Evolutionary conservation across 2,797 vertebrate genomes (phyloP).

Genomic region (Crocidura indochinensis): DNA sequence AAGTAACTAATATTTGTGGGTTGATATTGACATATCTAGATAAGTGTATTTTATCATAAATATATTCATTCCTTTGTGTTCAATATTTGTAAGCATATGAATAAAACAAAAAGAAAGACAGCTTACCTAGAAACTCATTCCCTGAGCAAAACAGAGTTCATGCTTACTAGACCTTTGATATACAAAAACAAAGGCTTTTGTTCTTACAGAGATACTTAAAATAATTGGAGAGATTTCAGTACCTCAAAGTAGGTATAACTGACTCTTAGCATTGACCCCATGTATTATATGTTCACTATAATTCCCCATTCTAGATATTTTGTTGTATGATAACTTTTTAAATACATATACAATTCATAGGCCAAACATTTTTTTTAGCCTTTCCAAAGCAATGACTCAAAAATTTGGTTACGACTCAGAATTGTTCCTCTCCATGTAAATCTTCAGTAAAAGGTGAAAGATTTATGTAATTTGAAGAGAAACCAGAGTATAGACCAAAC

Average conservation of each 20-base stretch:
- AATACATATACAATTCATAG: too few relatives aligned
- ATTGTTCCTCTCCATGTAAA: too few relatives aligned
- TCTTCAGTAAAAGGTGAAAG: too few relatives aligned
- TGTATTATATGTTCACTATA: neutral
- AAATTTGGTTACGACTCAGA: too few relatives aligned
- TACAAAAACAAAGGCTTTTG: accelerated
- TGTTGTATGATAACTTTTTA: neutral
- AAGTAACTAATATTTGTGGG: neutral
- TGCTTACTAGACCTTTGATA: neutral
- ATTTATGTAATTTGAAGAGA: too few relatives aligned
- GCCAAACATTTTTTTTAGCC: too few relatives aligned
- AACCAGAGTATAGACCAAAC: neutral
- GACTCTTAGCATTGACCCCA: neutral
- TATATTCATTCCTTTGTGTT: neutral
- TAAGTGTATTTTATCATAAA: neutral
- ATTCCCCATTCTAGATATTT: neutral
- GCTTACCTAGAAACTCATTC: neutral
- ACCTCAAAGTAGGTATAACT: neutral
- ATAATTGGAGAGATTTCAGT: neutral
- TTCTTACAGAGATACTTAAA: neutral
- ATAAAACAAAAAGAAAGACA: constrained; percentile 48
- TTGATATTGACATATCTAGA: neutral
- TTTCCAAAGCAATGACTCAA: too few relatives aligned
- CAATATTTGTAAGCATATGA: neutral
- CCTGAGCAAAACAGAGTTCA: neutral